These are phyloP conservation scores for Brotula barbata DNA, from an alignment of 2,797 vertebrate genomes.

Conservation along the genomic window DNA sequence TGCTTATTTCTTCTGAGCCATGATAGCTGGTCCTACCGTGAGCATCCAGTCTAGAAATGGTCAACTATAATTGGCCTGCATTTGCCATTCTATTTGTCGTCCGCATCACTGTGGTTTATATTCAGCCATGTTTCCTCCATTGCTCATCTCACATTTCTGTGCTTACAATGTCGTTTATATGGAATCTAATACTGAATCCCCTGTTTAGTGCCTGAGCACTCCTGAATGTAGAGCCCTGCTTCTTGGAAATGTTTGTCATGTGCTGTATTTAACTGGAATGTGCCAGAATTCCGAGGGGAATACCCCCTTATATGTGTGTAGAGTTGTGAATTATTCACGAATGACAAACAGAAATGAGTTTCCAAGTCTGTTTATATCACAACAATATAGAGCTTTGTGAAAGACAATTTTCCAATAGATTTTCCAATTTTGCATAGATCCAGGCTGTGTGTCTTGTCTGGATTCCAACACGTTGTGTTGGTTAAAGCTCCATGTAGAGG, in stretches of 20 bases:
- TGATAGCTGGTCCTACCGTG: slow-evolving; percentile 70
- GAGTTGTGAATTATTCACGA: neutral
- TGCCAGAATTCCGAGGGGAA: slow-evolving; percentile 52
- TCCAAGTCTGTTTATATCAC: neutral
- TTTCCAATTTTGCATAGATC: too few relatives aligned
- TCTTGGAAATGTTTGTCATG: slow-evolving; percentile 43
- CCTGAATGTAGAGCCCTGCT: slow-evolving; percentile 62
- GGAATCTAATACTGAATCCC: slow-evolving; percentile 64
- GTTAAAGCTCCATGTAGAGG: slow-evolving; percentile 11
- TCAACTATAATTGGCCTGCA: slow-evolving; percentile 65
- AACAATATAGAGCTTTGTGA: neutral
- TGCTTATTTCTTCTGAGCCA: slow-evolving; percentile 61
- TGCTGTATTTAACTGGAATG: slow-evolving; percentile 71
- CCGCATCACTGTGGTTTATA: slow-evolving; percentile 54
- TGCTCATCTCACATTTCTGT: slow-evolving; percentile 63
- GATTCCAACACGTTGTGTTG: neutral
- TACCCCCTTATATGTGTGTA: neutral
- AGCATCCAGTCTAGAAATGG: slow-evolving; percentile 40
- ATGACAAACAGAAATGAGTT: neutral
- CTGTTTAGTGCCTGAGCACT: neutral
- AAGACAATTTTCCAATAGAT: neutral
- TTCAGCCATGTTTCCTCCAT: slow-evolving; percentile 56
- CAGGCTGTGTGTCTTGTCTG: too few relatives aligned
- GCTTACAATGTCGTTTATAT: slow-evolving; percentile 37
- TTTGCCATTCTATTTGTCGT: slow-evolving; percentile 63